These are phyloP conservation scores for Nothocercus nigrocapillus DNA, from an alignment of 2,113 vertebrate genomes.

Conservation along the genomic window DNA sequence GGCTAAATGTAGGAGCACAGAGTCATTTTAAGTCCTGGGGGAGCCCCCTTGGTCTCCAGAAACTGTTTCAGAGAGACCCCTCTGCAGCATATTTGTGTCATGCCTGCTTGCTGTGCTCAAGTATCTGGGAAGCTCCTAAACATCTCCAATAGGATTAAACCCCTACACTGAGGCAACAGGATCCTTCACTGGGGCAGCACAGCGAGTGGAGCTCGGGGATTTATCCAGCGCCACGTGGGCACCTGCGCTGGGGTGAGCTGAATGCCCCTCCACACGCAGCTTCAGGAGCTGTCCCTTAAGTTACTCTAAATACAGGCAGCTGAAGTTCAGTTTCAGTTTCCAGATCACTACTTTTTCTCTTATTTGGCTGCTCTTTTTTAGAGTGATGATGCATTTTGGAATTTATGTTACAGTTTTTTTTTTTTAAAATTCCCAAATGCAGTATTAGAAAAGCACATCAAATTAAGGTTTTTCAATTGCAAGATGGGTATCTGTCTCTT, in stretches of 20 bases:
- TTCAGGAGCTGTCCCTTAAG: fast-evolving
- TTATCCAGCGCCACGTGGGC: not conserved
- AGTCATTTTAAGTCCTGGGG: not conserved
- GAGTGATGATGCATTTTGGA: slow-evolving; percentile 16
- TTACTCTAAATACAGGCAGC: not conserved
- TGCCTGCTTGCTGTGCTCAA: not conserved
- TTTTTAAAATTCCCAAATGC: not conserved
- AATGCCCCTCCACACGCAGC: not conserved
- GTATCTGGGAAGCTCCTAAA: not conserved
- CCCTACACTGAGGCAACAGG: not conserved
- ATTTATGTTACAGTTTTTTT: not conserved
- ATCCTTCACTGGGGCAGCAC: not conserved
- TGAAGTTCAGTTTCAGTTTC: not conserved
- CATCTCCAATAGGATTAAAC: not conserved
- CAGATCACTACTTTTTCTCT: slow-evolving; percentile 20
- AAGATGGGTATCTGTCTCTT: slow-evolving; percentile 21
- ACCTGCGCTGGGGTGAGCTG: not conserved
- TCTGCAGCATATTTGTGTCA: fast-evolving
- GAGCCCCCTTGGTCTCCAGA: not conserved
- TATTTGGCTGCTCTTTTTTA: not conserved
- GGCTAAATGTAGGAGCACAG: not conserved
- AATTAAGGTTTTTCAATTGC: slow-evolving; percentile 33
- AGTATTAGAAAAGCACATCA: slow-evolving; percentile 40
- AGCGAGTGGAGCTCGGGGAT: not conserved
- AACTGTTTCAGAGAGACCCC: not conserved